Conservation (phyloP, 2,797 vertebrate species). For the Botia almorhae region DNA sequence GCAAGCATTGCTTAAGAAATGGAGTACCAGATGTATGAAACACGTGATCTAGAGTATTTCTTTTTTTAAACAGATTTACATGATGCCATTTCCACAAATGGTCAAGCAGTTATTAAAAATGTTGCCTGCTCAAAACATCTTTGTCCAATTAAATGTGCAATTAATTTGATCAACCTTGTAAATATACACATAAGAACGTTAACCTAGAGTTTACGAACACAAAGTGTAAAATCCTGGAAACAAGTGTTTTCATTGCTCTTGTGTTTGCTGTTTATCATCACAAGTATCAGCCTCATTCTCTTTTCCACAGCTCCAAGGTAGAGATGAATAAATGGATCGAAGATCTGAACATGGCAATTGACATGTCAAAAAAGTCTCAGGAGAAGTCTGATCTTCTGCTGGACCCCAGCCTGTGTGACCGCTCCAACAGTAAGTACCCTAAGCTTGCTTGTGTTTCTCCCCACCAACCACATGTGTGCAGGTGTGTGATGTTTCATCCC, state of each 20-base stretch:
- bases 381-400: slow-evolving; percentile 78
- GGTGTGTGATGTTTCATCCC: background rate
- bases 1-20: too few species aligned
- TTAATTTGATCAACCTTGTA: too few species aligned
- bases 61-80: too few species aligned
- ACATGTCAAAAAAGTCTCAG: slow-evolving; percentile 84
- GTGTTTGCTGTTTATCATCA: background rate
- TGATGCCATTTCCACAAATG: too few species aligned
- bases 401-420: slow-evolving; percentile 72
- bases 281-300: background rate
- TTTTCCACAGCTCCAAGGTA: slow-evolving; percentile 81
- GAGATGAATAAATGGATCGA: slow-evolving; percentile 97
- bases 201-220: too few species aligned
- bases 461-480: background rate
- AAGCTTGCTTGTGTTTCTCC: background rate
- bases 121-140: too few species aligned
- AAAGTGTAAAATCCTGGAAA: too few species aligned
- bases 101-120: too few species aligned
- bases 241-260: background rate
- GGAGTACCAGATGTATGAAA: too few species aligned
- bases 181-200: too few species aligned
- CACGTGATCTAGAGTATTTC: too few species aligned
- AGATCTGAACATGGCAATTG: slow-evolving; percentile 90
- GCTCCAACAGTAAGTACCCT: slow-evolving; percentile 84
- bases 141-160: too few species aligned